These are phyloP conservation scores for Phalanger gymnotis DNA, from an alignment of 2,797 vertebrate species.

Conservation along the genomic window DNA sequence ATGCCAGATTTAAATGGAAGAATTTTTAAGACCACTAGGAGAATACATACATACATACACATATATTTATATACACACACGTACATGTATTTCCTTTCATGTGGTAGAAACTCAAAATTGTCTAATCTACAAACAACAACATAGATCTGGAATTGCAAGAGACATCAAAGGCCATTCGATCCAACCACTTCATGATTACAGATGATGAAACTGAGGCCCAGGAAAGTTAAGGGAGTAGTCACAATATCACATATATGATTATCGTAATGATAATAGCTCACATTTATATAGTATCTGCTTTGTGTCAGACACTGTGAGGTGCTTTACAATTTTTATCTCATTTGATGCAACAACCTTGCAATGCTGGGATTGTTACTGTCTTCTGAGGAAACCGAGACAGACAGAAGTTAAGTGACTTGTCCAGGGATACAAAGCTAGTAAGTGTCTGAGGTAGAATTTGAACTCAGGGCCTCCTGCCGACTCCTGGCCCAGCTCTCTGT, in stretches of 20 bases:
- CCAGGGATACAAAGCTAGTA: background rate
- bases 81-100: background rate
- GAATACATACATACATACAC: background rate
- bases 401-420: background rate
- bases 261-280: background rate
- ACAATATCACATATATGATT: background rate
- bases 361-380: background rate
- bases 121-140: background rate
- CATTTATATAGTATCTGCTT: background rate
- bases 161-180: background rate
- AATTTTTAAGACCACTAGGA: background rate
- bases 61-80: too few species aligned
- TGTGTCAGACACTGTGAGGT: background rate
- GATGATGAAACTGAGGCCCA: background rate
- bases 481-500: background rate
- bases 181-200: background rate
- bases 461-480: background rate
- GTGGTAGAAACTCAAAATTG: background rate
- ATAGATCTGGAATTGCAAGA: background rate
- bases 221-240: background rate
- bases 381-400: background rate
- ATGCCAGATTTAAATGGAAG: background rate
- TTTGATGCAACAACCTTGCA: background rate
- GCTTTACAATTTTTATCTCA: background rate
- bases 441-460: background rate